Base-by-base conservation (phyloP, 2,113 vertebrate genomes). In the Diglossa brunneiventris region DNA sequence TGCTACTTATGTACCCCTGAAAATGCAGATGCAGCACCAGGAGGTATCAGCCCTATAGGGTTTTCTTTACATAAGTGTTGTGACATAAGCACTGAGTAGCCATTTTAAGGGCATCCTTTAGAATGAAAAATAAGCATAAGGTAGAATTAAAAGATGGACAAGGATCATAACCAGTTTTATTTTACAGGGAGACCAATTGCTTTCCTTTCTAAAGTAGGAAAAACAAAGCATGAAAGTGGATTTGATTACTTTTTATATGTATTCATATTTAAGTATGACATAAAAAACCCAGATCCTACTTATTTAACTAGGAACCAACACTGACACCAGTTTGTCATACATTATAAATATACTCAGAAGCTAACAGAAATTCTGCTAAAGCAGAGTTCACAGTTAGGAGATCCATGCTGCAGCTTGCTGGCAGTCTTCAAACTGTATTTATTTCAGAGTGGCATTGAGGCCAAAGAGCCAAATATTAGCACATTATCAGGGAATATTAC, bases 261-360 rank as follows among this genome's bases (percentile, higher is more conserved):
- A 62, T 6, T 12, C 23, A 4, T 61, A 20, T 31, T 76, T 69
- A 67, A 72, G 4, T 42, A 41, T 16, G 15, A 18, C 15, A 14
- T 12, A 19, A 49, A 53, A 1, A 0, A 0, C 14, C 6, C 2
- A 5, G 46, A 35, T 17, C 8, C 7, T 28, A 6, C 46, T 72
- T 53, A 14, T 63, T 78, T 75, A 27, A 42, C 18, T 33, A 13
- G 24, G 9, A 70, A 31, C 15, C 23, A 37, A 30, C 7, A 10
- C 4, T 53, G 42, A 17, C 27, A 66, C 21, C 20, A 11, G 6
- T 33, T 69, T 90, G 55, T 41, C 14, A 24, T 39, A 4, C 58
- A 5, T 21, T 58, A 14, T 21, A 61, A 63, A 47, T 42, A 27
- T 13, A 33, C 11, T 62, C n/a, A 53, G 66, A 24, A 67, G 26